Evolutionary conservation across 2,888 invertebrate genomes (phyloP), one percentile per base, ranked within the genome.

Genomic region (Eueremaeus valkanovi): DNA sequence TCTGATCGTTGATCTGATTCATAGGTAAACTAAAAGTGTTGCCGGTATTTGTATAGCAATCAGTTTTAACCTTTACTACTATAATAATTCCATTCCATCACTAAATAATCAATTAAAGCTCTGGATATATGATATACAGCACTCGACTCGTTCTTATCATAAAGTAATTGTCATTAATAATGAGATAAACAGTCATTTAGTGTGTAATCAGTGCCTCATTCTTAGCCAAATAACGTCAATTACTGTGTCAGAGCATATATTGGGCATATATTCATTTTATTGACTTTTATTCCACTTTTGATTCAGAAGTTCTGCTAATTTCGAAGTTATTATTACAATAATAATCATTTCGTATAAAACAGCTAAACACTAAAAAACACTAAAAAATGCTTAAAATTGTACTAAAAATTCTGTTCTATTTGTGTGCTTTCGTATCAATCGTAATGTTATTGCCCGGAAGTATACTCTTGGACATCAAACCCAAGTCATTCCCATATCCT

Each of bases 381-480:
- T 58, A 9, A 58, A 36, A 66, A 66, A 66, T 66, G 40, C 21
- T 66, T 8, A 66, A 66, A 66, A 18, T 31, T 36, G 21, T 66
- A 6, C 6, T 66, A 1, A 66, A 66, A 36, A 5, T 36, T 2
- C 18, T 66, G 5, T 66, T 66, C 3, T 66, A 66, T 36, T 11
- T 66, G 27, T 66, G 66, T 66, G 40, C 66, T 13, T 42, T 55
- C 61, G 72, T 51, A 0, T 33, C 31, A 13, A 6, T 72, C 11
- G n/a, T 72, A 3, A 72, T 72, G 72, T 18, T 72, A 24, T 33
- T 45, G 40, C 72, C 72, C 11, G 72, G 51, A 72, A 51, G 51
- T 33, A 29, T 72, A 45, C 49, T 72, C 21, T n/a, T 72, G 31
- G 72, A 72, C 29, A 29, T 72, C 21, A 72, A 72, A 31, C 49